A percentile compares a stretch with the other conserved stretches of the same genome.
These are phyloP conservation scores for Pocota personata DNA, from an alignment of 2,888 invertebrate species.

Conservation along the genomic window DNA sequence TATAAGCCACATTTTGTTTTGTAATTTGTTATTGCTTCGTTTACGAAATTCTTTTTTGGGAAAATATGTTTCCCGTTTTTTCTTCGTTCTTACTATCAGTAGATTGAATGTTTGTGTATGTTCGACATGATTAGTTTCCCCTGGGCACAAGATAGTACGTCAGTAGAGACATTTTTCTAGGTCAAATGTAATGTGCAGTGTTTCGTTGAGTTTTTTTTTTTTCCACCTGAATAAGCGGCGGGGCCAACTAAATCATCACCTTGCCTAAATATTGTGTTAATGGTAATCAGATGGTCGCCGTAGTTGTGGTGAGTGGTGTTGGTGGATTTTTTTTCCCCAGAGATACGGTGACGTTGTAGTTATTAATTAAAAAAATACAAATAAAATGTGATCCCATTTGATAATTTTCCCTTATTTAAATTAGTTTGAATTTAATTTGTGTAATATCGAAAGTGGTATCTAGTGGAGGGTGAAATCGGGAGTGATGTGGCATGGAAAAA, in stretches of 20 bases:
- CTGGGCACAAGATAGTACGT: slow-evolving; percentile 1
- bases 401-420: slow-evolving; percentile 27
- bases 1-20: slow-evolving; percentile 13
- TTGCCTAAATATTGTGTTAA: slow-evolving; percentile 24
- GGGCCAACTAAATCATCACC: slow-evolving; percentile 2
- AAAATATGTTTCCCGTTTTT: background rate
- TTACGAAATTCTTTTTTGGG: background rate
- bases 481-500: slow-evolving; percentile 79
- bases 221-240: background rate
- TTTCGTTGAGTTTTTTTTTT: slow-evolving; percentile 25
- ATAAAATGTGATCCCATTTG: slow-evolving; percentile 22
- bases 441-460: slow-evolving; percentile 31
- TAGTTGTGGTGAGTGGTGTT: slow-evolving; percentile 47
- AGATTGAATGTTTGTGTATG: slow-evolving; percentile 8
- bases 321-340: background rate
- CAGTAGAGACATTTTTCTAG: slow-evolving; percentile 16
- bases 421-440: slow-evolving; percentile 34
- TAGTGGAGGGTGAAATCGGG: background rate
- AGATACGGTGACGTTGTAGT: slow-evolving; percentile 31
- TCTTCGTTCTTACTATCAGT: background rate
- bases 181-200: slow-evolving; percentile 52
- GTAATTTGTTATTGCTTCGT: slow-evolving; percentile 42
- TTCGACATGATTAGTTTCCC: slow-evolving; percentile 53
- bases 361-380: slow-evolving; percentile 15
- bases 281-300: slow-evolving; percentile 49